Percentiles rank a stretch among this genome's conserved stretches.
phyloP scores from a whole-genome alignment of 2,797 vertebrate genomes.

The Malacoraja senta region DNA sequence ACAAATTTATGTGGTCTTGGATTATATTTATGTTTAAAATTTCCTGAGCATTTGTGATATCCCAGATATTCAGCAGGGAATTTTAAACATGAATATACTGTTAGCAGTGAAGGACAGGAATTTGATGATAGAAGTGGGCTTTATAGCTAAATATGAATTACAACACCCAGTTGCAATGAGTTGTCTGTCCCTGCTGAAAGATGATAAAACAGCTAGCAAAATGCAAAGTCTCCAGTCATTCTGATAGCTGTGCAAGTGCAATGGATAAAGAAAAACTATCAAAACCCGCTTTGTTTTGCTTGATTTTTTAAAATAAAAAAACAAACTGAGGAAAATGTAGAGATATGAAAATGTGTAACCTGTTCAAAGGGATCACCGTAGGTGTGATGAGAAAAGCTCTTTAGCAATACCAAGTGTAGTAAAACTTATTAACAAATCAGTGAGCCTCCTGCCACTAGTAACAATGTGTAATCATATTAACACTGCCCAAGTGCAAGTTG shows the following conservation, averaged over 20 bases:
- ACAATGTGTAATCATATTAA: too few species aligned
- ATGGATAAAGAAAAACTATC: neutral
- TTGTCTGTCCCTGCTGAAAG: neutral
- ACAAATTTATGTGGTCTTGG: neutral
- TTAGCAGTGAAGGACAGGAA: neutral
- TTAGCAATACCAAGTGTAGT: neutral
- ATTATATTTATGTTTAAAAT: neutral
- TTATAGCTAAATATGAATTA: neutral
- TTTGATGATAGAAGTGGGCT: neutral
- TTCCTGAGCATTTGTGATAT: neutral
- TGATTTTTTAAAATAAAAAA: too few species aligned
- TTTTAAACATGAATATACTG: too few species aligned
- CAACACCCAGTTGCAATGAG: neutral
- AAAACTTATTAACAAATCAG: neutral
- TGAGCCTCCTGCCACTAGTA: neutral
- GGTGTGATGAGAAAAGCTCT: neutral
- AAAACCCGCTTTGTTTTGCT: neutral
- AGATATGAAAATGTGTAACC: neutral
- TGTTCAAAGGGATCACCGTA: neutral
- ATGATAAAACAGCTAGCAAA: too few species aligned
- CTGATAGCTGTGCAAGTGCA: neutral
- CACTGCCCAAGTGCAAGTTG: neutral
- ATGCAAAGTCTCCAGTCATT: neutral
- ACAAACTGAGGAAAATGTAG: neutral
- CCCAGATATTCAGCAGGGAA: neutral